Evolutionary conservation across 1,140 invertebrate species (phyloP), one percentile per base, ranked within the genome.

Genomic region (Hypsibius dujardini): DNA sequence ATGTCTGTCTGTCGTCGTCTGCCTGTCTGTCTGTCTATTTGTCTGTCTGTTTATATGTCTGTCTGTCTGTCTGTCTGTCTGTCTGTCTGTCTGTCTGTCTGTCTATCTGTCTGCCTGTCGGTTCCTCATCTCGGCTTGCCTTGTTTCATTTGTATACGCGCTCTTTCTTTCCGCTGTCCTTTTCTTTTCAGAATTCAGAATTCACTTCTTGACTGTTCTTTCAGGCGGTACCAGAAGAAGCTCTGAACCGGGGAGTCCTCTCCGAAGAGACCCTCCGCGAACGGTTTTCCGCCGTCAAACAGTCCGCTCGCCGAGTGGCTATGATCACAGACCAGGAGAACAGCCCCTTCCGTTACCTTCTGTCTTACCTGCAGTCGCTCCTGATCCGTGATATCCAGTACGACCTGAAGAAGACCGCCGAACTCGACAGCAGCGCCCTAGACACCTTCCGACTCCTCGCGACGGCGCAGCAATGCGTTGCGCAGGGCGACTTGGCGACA

Each of bases 391-490:
- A 80, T 72, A 71, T 84, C 46, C 80, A 70, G 70, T 73, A 75
- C 71, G 75, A 76, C 72, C 46, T 76, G 46, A 47, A 73, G 60
- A 74, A 75, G 12, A 73, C 75, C 45, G 78, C 79, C 28, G 75
- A 73, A 60, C 73, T 84, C 45, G 78, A 83, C 72, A 62, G 78
- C 80, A 83, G 69, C 78, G 84, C 76, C 79, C 90, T 78, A 74
- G 87, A 88, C 78, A 93, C 90, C 1, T 92, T 88, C 79, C 89
- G 90, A 71, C 87, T 96, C 72, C 83, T 96, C 42, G 85, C 88
- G 73, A 84, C 91, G 78, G 90, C 73, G 75, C 91, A 89, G 76
- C 90, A 88, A 77, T 88, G 88, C 82, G 80, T 97, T 73, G 89
- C 95, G 75, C 85, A 87, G 74, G 88, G 88, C 42, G 86, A 96